phyloP scores from a whole-genome alignment of 2,113 vertebrate species.

The Lanius collurio region DNA sequence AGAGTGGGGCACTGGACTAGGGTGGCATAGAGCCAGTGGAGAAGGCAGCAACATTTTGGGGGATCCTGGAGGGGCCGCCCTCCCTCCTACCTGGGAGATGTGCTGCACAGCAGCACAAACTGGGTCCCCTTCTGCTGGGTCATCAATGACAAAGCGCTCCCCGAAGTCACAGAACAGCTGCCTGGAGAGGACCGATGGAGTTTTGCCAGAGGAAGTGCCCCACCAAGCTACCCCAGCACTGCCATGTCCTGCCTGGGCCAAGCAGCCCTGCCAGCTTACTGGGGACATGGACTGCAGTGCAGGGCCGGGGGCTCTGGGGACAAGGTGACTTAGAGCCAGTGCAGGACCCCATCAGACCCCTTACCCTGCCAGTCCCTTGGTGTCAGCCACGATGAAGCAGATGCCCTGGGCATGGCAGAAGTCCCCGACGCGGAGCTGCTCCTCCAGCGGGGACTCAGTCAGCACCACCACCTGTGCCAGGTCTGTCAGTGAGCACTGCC shows the following conservation, averaged over 20 bases:
- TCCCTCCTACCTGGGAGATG: conserved; percentile 80
- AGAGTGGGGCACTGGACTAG: rapidly evolving
- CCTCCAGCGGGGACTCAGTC: conserved; percentile 82
- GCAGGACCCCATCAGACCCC: neutral
- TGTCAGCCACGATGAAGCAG: conserved; percentile 82
- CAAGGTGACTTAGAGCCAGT: neutral
- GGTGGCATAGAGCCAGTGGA: neutral
- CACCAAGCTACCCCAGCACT: neutral
- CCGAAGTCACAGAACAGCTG: conserved; percentile 94
- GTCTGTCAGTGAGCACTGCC: neutral
- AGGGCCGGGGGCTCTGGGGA: neutral
- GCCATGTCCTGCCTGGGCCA: rapidly evolving
- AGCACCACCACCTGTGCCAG: conserved; percentile 83
- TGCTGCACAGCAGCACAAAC: conserved; percentile 61
- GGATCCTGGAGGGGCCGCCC: no score
- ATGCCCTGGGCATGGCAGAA: conserved; percentile 78
- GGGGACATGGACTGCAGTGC: neutral
- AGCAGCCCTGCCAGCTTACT: rapidly evolving
- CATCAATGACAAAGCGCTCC: conserved; percentile 72
- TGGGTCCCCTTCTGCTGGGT: conserved; percentile 74
- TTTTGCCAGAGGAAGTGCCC: neutral
- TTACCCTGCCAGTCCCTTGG: conserved; percentile 89
- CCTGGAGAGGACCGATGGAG: conserved; percentile 19
- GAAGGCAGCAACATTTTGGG: rapidly evolving
- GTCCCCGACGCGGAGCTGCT: conserved; percentile 78